Evolutionary conservation across 2,797 vertebrate genomes (phyloP).

Genomic region (Threskiornis aethiopicus): DNA sequence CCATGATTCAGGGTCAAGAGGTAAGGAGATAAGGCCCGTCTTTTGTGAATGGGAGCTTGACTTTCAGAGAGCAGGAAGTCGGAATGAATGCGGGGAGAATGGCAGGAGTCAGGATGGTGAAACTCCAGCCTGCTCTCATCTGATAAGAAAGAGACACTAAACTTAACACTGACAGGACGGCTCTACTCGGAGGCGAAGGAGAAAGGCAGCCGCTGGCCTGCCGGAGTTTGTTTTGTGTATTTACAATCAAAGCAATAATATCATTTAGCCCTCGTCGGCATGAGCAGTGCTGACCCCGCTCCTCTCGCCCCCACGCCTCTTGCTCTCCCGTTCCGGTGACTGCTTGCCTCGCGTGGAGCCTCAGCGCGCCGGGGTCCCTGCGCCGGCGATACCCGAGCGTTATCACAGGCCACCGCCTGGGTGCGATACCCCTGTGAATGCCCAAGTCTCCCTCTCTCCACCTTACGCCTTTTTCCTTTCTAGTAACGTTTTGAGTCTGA

Average conservation of each 20-base stretch:
- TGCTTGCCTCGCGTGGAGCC: background rate
- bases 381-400: fast-evolving
- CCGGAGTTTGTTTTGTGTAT: background rate
- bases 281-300: background rate
- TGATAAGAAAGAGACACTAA: conserved; percentile 80
- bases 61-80: conserved; percentile 89
- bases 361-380: background rate
- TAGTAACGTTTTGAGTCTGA: fast-evolving
- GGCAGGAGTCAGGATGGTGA: conserved; percentile 81
- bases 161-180: conserved; percentile 66
- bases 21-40: conserved; percentile 85
- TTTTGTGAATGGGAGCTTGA: conserved; percentile 88
- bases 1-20: conserved; percentile 78
- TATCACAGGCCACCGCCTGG: fast-evolving
- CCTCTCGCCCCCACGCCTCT: background rate
- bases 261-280: fast-evolving
- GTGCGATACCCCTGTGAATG: fast-evolving
- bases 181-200: conserved; percentile 73
- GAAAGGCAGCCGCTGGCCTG: background rate
- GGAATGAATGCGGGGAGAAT: conserved; percentile 82
- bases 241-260: background rate
- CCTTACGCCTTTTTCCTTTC: too few species aligned
- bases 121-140: conserved; percentile 84
- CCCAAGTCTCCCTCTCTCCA: background rate
- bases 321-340: background rate